phyloP scores from a whole-genome alignment of 1,140 invertebrate genomes.

The Choristoneura fumiferana region DNA sequence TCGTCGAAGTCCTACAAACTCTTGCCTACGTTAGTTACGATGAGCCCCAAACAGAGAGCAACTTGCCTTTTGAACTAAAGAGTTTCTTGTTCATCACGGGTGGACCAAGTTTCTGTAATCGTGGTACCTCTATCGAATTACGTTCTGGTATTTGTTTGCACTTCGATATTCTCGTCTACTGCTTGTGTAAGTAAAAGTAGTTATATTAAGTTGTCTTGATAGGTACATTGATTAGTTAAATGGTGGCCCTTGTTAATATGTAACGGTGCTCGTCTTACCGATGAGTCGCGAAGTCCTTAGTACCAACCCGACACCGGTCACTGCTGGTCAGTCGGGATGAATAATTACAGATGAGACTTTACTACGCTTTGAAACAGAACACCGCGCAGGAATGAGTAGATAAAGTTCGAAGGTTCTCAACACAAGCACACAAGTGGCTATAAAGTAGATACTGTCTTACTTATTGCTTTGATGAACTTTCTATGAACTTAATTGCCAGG shows the following conservation, averaged over 20 bases:
- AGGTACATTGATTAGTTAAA: not conserved
- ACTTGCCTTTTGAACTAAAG: conserved; percentile 33
- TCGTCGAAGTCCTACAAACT: conserved; percentile 43
- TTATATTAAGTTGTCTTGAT: not conserved
- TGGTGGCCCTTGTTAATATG: conserved; percentile 19
- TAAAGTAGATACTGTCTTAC: no score
- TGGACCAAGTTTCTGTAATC: conserved; percentile 25
- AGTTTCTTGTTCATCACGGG: conserved; percentile 28
- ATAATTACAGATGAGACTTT: conserved; percentile 57
- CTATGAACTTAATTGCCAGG: no score
- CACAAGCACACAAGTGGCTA: conserved; percentile 1
- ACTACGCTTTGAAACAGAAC: conserved; percentile 55
- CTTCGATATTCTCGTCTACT: not conserved
- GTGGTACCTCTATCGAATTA: not conserved
- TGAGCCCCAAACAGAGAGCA: conserved; percentile 26
- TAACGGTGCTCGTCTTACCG: conserved; percentile 36
- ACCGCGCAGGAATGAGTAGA: conserved; percentile 31
- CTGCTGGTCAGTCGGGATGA: conserved; percentile 45
- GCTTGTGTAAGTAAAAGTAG: not conserved
- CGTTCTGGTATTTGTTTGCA: not conserved
- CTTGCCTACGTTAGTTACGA: conserved; percentile 27
- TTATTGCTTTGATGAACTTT: no score
- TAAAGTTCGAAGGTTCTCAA: conserved; percentile 33
- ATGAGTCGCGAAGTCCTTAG: conserved; percentile 42
- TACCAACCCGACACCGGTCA: conserved; percentile 50